Percentiles rank a stretch among this genome's conserved stretches.
Conservation (phyloP, 2,888 invertebrate species). For the Sussaba pulchella region DNA sequence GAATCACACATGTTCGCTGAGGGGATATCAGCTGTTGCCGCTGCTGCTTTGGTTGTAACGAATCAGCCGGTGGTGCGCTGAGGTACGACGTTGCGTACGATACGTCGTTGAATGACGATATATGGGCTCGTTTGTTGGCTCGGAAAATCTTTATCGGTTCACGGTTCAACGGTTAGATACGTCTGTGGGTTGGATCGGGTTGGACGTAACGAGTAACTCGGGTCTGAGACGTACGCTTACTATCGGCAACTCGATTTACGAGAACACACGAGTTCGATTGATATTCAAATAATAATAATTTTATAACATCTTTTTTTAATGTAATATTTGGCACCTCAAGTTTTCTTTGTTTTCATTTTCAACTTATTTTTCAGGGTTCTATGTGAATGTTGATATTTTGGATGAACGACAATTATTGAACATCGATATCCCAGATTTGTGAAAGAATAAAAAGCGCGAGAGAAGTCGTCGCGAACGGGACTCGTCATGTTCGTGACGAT, state of each 20-base stretch:
- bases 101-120: background rate
- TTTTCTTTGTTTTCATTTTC: too few relatives aligned
- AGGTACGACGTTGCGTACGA: background rate
- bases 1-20: background rate
- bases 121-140: background rate
- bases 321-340: too few relatives aligned
- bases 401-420: too few relatives aligned
- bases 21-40: background rate
- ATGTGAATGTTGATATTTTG: too few relatives aligned
- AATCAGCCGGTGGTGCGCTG: slow-evolving; percentile 10
- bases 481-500: too few relatives aligned
- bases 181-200: slow-evolving; percentile 6
- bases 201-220: background rate
- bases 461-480: too few relatives aligned
- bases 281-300: too few relatives aligned
- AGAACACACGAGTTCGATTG: too few relatives aligned
- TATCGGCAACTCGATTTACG: background rate
- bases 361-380: too few relatives aligned
- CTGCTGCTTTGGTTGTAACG: background rate
- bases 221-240: background rate
- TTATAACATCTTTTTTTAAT: too few relatives aligned
- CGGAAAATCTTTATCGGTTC: slow-evolving; percentile 18
- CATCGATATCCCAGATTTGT: too few relatives aligned
- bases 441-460: too few relatives aligned
- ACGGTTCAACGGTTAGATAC: slow-evolving; percentile 13